phyloP scores from a whole-genome alignment of 2,113 vertebrate genomes.

The Hucho hucho region DNA sequence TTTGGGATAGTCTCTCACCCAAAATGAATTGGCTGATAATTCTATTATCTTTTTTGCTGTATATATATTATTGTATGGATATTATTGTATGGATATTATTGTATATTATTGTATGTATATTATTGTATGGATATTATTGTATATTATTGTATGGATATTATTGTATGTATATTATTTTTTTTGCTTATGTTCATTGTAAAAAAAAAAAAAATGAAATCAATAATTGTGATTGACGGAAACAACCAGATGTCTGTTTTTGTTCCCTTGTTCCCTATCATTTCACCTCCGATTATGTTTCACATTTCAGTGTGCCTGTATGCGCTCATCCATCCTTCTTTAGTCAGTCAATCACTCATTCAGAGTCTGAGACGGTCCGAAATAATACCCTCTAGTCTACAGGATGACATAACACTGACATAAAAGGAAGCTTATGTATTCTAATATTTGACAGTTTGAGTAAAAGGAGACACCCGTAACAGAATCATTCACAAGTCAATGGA shows the following conservation, averaged over 20 bases:
- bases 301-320: not conserved
- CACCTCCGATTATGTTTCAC: not conserved
- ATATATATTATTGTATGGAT: too few species aligned
- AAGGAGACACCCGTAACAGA: not conserved
- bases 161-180: conserved; percentile 49
- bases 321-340: not conserved
- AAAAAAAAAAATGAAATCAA: conserved; percentile 68
- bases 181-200: conserved; percentile 75
- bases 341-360: not conserved
- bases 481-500: not conserved
- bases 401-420: too few species aligned
- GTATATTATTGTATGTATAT: conserved; percentile 53
- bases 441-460: too few species aligned
- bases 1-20: not conserved
- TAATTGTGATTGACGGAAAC: conserved; percentile 69
- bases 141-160: too few species aligned
- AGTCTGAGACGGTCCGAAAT: too few species aligned
- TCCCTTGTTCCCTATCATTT: not conserved
- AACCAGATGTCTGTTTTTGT: not conserved
- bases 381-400: too few species aligned
- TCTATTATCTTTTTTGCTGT: conserved; percentile 43
- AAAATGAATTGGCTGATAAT: conserved; percentile 35
- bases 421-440: too few species aligned
- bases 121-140: conserved; percentile 41
- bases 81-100: conserved; percentile 59